These are phyloP conservation scores for Ctenomys sociabilis DNA, from an alignment of 2,113 vertebrate genomes.

Conservation along the genomic window DNA sequence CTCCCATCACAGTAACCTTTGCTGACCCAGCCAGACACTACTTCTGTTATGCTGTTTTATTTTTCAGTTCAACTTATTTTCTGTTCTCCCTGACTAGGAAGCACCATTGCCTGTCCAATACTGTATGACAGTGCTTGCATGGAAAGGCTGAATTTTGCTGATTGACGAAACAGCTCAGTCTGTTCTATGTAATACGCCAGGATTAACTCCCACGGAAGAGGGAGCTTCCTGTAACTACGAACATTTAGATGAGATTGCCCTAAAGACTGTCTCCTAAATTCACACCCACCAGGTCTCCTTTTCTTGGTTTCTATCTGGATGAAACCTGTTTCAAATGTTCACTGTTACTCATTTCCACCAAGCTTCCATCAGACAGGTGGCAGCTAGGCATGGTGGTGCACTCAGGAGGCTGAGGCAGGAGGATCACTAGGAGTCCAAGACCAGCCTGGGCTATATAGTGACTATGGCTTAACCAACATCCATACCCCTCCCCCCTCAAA, in stretches of 20 bases:
- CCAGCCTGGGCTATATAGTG: background rate
- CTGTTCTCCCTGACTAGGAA: background rate
- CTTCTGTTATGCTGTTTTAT: background rate
- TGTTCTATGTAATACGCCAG: background rate
- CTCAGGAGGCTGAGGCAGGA: background rate
- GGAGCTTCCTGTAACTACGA: background rate
- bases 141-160: background rate
- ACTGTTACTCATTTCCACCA: background rate
- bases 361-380: background rate
- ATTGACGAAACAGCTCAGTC: background rate
- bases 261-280: background rate
- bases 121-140: background rate
- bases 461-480: background rate
- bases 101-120: background rate
- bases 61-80: background rate
- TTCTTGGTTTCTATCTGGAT: background rate
- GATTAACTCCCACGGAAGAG: background rate
- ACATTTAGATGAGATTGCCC: background rate
- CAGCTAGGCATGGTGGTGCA: background rate
- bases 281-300: background rate
- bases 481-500: rapidly evolving
- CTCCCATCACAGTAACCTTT: background rate
- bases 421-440: background rate
- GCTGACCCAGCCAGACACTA: background rate
- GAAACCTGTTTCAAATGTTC: background rate